These are phyloP conservation scores for Marcusenius ussheri DNA, from an alignment of 2,113 vertebrate genomes.

Conservation along the genomic window DNA sequence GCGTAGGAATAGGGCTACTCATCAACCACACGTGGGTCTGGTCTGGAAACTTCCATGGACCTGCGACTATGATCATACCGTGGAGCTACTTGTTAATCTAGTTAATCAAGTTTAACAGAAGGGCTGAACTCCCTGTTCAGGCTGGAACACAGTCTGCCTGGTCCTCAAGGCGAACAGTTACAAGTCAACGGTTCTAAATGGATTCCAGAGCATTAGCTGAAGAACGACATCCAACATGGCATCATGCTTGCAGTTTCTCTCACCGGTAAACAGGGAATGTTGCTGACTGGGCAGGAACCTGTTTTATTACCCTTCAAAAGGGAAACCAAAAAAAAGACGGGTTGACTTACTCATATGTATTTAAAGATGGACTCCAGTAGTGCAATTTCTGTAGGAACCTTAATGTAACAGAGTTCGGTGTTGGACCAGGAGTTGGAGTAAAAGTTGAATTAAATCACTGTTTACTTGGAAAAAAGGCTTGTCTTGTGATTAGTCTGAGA, in stretches of 20 bases:
- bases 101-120: background rate
- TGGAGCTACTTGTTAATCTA: background rate
- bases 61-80: background rate
- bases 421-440: background rate
- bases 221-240: background rate
- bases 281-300: background rate
- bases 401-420: background rate
- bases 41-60: background rate
- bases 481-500: background rate
- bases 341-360: background rate
- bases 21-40: background rate
- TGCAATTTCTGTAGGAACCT: background rate
- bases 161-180: background rate
- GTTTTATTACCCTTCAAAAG: background rate
- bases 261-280: background rate
- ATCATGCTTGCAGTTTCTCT: background rate
- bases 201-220: background rate
- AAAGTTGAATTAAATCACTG: background rate
- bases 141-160: background rate
- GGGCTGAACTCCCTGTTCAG: background rate
- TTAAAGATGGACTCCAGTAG: background rate
- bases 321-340: background rate
- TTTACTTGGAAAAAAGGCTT: background rate
- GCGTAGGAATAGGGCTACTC: background rate
- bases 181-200: background rate